Evolutionary conservation across 2,113 vertebrate species (phyloP).

Genomic region (Theropithecus gelada): DNA sequence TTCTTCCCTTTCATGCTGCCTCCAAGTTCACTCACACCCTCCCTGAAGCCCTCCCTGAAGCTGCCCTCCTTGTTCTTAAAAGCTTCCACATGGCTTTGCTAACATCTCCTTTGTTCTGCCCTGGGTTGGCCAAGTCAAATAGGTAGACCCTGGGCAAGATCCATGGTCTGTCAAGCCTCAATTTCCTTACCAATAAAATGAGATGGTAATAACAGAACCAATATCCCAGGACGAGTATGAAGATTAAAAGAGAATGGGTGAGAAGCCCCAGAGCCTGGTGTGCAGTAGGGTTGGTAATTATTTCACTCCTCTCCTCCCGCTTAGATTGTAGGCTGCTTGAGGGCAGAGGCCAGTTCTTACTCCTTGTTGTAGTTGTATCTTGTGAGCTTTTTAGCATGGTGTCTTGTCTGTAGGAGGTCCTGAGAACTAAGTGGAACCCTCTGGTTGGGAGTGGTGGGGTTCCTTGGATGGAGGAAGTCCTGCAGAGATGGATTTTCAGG

Average conservation of each 20-base stretch:
- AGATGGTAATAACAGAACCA: not conserved
- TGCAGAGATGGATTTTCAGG: not conserved
- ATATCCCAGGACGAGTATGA: not conserved
- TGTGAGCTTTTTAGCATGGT: not conserved
- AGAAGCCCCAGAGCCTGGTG: not conserved
- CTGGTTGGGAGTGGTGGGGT: not conserved
- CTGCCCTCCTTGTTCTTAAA: not conserved
- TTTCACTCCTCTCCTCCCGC: too few species aligned
- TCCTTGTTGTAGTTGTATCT: not conserved
- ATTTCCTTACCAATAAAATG: not conserved
- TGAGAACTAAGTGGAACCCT: not conserved
- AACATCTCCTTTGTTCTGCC: not conserved
- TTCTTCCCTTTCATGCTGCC: not conserved
- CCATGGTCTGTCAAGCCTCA: not conserved
- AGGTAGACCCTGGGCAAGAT: not conserved
- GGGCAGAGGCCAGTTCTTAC: not conserved
- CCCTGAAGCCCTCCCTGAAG: not conserved
- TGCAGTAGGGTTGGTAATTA: not conserved
- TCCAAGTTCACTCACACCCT: not conserved
- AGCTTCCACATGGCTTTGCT: not conserved
- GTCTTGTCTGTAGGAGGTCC: not conserved
- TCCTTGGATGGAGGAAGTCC: not conserved
- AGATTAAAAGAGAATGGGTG: not conserved
- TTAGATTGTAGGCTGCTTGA: accelerated
- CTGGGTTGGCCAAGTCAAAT: not conserved